These are phyloP conservation scores for Butorides virescens DNA, from an alignment of 2,113 vertebrate genomes.

Conservation along the genomic window DNA sequence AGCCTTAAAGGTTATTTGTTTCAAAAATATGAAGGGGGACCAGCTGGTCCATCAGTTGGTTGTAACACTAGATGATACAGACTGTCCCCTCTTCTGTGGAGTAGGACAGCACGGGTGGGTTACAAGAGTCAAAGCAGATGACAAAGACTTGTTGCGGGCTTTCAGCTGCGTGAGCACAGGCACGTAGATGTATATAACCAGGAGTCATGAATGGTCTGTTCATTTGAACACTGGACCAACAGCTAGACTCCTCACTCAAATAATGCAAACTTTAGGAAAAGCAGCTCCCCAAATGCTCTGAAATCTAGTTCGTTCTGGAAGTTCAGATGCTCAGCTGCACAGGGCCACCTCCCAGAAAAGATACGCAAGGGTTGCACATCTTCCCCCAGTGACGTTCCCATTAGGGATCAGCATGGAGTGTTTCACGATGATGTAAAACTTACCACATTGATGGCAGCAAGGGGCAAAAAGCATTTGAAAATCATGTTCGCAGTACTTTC, in stretches of 20 bases:
- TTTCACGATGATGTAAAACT: constrained; percentile 64
- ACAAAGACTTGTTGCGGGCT: not conserved
- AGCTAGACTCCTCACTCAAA: not conserved
- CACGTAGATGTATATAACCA: not conserved
- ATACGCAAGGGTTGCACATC: not conserved
- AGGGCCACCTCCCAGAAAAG: not conserved
- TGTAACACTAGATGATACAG: not conserved
- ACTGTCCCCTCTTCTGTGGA: not conserved
- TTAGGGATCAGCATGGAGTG: not conserved
- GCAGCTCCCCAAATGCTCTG: not conserved
- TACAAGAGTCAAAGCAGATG: not conserved
- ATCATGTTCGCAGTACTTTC: constrained; percentile 98
- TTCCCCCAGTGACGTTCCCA: not conserved
- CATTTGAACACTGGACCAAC: not conserved
- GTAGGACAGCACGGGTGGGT: not conserved
- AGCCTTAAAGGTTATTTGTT: not conserved
- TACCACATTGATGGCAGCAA: constrained; percentile 97
- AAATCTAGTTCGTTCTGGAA: not conserved
- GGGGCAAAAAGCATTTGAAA: constrained; percentile 99
- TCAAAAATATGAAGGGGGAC: not conserved
- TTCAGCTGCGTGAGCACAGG: not conserved
- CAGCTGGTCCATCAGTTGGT: not conserved
- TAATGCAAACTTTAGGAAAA: not conserved
- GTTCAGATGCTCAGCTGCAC: not conserved
- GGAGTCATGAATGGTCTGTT: not conserved